These are phyloP conservation scores for Sesia bembeciformis DNA, from an alignment of 2,888 invertebrate genomes.

Conservation along the genomic window DNA sequence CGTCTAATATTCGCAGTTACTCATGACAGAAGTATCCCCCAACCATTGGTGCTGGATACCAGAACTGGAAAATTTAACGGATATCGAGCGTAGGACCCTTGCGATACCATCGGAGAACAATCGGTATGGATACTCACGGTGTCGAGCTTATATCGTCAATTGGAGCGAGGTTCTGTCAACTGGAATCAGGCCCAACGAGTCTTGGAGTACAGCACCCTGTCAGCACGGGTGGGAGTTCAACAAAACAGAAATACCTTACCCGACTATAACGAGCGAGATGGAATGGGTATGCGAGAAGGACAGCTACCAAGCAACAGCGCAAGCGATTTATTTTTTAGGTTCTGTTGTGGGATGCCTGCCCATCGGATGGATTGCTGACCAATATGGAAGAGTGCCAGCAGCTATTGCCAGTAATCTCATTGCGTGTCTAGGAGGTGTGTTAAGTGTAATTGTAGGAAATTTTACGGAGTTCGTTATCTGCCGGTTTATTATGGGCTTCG, in stretches of 20 bases:
- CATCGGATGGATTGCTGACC: constrained; percentile 8
- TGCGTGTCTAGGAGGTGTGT: constrained; percentile 5
- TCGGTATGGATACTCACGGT: constrained; percentile 4
- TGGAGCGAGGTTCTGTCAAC: constrained; percentile 5
- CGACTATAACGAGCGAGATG: constrained; percentile 7
- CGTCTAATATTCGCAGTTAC: constrained; percentile 7
- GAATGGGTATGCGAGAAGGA: constrained; percentile 9
- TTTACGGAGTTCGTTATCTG: constrained; percentile 4
- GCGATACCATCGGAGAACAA: constrained; percentile 5
- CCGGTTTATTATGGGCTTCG: constrained; percentile 8
- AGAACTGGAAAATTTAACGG: constrained; percentile 8
- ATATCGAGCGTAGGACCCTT: constrained; percentile 2
- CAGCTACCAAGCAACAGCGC: constrained; percentile 9
- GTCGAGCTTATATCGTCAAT: constrained; percentile 5
- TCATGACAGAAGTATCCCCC: constrained; percentile 6
- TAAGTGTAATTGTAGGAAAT: constrained; percentile 5
- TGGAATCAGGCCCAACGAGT: not conserved
- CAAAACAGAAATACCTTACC: constrained; percentile 7
- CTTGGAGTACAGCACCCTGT: constrained; percentile 2
- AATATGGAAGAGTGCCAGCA: constrained; percentile 7
- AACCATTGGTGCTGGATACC: constrained; percentile 10
- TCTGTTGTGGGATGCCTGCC: constrained; percentile 6
- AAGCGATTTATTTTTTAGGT: constrained; percentile 8
- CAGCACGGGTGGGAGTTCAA: constrained; percentile 11
- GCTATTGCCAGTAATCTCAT: constrained; percentile 5